Base-by-base conservation (phyloP, 2,888 invertebrate species). In the Augiades crinisus region DNA sequence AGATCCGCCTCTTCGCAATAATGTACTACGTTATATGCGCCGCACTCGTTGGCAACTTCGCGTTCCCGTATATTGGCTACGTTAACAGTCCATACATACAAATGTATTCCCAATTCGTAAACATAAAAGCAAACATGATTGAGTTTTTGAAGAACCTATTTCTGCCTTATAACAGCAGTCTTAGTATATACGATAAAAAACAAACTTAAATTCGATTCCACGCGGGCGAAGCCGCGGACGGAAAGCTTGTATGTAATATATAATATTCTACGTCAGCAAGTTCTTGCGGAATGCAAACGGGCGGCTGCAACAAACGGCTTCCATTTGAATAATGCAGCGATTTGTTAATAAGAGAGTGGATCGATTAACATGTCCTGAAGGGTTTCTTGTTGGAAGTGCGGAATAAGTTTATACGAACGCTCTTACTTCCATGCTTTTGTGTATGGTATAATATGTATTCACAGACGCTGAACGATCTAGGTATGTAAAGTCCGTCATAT, bases 11-110 rank as follows among this genome's bases (percentile, higher is more conserved):
- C 68, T 65, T 41, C 10, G 66, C 60, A 62, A 68, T 74, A 75
- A 76, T 75, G 70, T 67, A 72, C 40, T 51, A 55, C 55, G 53
- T 57, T 54, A 54, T 58, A 54, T 53, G 34, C 62, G 64, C 61
- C 65, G 67, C 70, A 75, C 65, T 78, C 73, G 75, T 72, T 77
- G 70, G 67, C 62, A 71, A 76, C 69, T 69, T 67, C 64, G 62
- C 58, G 55, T 52, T 49, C 60, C 59, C 57, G 61, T 66, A 65
- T 64, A 67, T 68, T 65, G 63, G 58, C 56, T 53, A 54, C 61
- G 61, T 53, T 64, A 67, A 65, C 62, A 61, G 59, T 55, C 60
- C 38, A 57, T 30, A 43, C 43, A 41, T 57, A 36, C 53, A 62
- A 53, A 56, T 54, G 63, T 57, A 61, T 53, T 58, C 55, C 41